Evolutionary conservation across 2,888 invertebrate species (phyloP).

Genomic region (Fissipunctia ypsillon): DNA sequence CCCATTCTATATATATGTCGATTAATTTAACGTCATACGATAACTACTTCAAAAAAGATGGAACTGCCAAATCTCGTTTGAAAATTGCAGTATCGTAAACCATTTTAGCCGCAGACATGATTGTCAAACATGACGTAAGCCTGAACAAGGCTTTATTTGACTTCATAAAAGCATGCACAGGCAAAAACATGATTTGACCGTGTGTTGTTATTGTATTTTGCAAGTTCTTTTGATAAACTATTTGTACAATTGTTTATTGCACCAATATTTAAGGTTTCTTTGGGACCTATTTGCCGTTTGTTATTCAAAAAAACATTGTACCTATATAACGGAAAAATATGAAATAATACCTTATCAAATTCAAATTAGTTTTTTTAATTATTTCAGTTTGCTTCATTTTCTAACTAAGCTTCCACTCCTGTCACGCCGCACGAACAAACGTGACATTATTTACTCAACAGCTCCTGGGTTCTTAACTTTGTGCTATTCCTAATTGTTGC

Average conservation of each 20-base stretch:
- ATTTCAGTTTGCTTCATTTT: slow-evolving; percentile 16
- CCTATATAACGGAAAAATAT: background rate
- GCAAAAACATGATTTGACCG: slow-evolving; percentile 21
- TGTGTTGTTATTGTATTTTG: slow-evolving; percentile 20
- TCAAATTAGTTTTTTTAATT: background rate
- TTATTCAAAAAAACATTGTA: background rate
- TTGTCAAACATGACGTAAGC: slow-evolving; percentile 61
- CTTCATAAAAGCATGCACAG: slow-evolving; percentile 39
- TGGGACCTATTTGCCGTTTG: background rate
- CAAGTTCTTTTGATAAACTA: slow-evolving; percentile 16
- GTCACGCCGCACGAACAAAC: slow-evolving; percentile 27
- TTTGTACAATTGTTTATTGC: slow-evolving; percentile 13
- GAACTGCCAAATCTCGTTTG: slow-evolving; percentile 16
- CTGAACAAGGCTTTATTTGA: slow-evolving; percentile 43
- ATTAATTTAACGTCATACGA: slow-evolving; percentile 18
- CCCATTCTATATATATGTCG: slow-evolving; percentile 35
- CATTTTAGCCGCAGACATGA: slow-evolving; percentile 16
- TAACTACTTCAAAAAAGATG: background rate
- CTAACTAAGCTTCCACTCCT: slow-evolving; percentile 21
- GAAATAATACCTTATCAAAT: background rate
- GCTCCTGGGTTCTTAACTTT: slow-evolving; percentile 35
- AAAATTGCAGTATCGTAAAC: slow-evolving; percentile 38
- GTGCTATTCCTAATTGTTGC: slow-evolving; percentile 59
- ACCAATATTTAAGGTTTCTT: background rate
- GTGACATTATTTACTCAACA: slow-evolving; percentile 56